Conservation (phyloP, 2,797 vertebrate genomes). For the Synaphobranchus kaupii region DNA sequence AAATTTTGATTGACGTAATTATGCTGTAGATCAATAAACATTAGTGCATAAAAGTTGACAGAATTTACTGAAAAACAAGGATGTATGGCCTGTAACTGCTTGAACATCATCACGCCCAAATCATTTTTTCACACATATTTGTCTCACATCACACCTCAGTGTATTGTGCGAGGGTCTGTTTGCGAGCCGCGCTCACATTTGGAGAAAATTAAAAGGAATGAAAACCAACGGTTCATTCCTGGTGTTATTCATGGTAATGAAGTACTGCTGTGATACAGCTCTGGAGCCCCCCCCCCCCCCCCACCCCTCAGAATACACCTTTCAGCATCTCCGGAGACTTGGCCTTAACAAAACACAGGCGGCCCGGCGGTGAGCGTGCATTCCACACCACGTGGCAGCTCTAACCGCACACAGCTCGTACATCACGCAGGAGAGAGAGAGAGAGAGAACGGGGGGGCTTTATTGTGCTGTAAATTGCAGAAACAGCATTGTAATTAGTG, state of each 20-base stretch:
- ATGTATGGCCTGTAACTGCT: not conserved
- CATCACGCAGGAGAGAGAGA: constrained; percentile 54
- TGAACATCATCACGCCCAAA: constrained; percentile 36
- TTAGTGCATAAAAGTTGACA: not conserved
- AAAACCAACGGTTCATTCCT: constrained; percentile 73
- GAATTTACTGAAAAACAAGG: not conserved
- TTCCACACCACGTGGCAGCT: constrained; percentile 54
- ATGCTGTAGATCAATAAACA: not conserved
- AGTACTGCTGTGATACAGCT: constrained; percentile 60
- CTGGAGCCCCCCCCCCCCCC: constrained; percentile 44
- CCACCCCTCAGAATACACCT: constrained; percentile 57
- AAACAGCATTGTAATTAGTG: constrained; percentile 58
- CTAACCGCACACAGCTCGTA: constrained; percentile 60
- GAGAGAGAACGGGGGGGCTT: constrained; percentile 41
- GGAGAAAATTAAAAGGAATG: constrained; percentile 74
- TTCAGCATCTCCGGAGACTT: constrained; percentile 57
- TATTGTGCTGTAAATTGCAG: constrained; percentile 49
- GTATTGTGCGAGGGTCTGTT: constrained; percentile 57
- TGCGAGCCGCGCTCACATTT: constrained; percentile 58
- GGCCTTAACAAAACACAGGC: constrained; percentile 71
- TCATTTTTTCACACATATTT: constrained; percentile 49
- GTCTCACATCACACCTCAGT: constrained; percentile 66
- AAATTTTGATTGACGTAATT: not conserved
- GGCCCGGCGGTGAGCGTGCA: constrained; percentile 50
- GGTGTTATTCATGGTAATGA: constrained; percentile 72